phyloP scores from a whole-genome alignment of 2,888 invertebrate genomes.

The Mesochorus sp. region DNA sequence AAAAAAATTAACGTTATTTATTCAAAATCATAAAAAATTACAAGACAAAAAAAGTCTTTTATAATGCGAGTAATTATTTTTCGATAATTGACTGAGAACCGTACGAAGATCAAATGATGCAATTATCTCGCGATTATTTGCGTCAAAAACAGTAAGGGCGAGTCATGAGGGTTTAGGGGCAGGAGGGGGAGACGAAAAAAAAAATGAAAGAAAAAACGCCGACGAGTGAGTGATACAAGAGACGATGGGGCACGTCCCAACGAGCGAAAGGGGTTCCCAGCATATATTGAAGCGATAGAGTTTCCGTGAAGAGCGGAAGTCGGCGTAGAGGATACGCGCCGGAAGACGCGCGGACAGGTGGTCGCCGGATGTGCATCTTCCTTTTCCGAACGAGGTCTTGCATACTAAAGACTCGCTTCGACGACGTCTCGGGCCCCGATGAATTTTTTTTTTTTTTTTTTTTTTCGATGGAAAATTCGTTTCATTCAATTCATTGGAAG shows the following conservation, averaged over 20 bases:
- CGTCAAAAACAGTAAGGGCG: too few relatives aligned
- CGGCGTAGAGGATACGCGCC: constrained; percentile 69
- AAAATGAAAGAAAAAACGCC: not conserved
- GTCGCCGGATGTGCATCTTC: constrained; percentile 81
- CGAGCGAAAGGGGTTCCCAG: constrained; percentile 35
- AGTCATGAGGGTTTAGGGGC: too few relatives aligned
- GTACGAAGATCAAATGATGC: too few relatives aligned
- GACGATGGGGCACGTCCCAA: constrained; percentile 30
- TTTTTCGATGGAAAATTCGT: not conserved
- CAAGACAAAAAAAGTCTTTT: too few relatives aligned
- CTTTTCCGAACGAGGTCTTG: constrained; percentile 71
- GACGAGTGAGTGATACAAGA: not conserved
- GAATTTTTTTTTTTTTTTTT: not conserved
- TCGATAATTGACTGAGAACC: too few relatives aligned
- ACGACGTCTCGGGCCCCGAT: constrained; percentile 21
- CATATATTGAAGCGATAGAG: constrained; percentile 65
- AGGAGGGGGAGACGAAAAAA: not conserved
- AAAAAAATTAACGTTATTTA: too few relatives aligned
- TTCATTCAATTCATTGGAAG: too few relatives aligned
- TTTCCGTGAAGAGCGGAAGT: constrained; percentile 76
- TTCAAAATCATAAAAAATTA: too few relatives aligned
- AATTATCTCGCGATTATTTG: too few relatives aligned
- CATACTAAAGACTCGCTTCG: constrained; percentile 63
- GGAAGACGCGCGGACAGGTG: constrained; percentile 75
- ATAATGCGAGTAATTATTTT: too few relatives aligned